phyloP scores from a whole-genome alignment of 2,888 invertebrate genomes.

The Tineola bisselliella region DNA sequence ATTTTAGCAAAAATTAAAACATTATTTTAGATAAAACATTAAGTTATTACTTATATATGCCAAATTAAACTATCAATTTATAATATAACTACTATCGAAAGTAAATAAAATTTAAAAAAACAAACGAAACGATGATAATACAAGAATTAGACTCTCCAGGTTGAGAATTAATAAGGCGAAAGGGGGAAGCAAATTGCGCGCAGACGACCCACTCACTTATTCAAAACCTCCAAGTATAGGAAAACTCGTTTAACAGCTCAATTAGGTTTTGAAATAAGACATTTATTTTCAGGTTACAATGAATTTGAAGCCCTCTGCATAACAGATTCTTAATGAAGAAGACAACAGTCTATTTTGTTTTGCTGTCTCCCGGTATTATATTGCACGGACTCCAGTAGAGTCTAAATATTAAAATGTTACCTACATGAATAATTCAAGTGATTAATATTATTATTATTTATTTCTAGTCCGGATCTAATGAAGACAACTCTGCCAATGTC shows the following conservation, averaged over 20 bases:
- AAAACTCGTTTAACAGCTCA: constrained; percentile 18
- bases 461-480: too few relatives aligned
- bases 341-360: not conserved
- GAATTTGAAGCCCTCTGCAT: constrained; percentile 13
- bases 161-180: constrained; percentile 3
- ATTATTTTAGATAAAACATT: not conserved
- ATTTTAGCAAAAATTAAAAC: constrained; percentile 6
- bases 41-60: not conserved
- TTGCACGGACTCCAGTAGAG: too few relatives aligned
- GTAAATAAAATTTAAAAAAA: too few relatives aligned
- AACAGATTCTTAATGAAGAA: constrained; percentile 15
- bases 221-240: constrained; percentile 16
- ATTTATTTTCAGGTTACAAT: constrained; percentile 13
- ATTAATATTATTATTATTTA: too few relatives aligned
- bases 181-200: constrained; percentile 10
- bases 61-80: not conserved
- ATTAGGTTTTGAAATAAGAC: constrained; percentile 17
- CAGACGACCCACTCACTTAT: constrained; percentile 8
- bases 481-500: too few relatives aligned
- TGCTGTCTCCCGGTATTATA: too few relatives aligned
- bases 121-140: too few relatives aligned
- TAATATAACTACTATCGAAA: too few relatives aligned
- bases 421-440: too few relatives aligned
- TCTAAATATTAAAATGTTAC: too few relatives aligned
- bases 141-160: not conserved